Evolutionary conservation across 2,888 invertebrate species (phyloP).

Genomic region (Pachliopta kotzebuea): DNA sequence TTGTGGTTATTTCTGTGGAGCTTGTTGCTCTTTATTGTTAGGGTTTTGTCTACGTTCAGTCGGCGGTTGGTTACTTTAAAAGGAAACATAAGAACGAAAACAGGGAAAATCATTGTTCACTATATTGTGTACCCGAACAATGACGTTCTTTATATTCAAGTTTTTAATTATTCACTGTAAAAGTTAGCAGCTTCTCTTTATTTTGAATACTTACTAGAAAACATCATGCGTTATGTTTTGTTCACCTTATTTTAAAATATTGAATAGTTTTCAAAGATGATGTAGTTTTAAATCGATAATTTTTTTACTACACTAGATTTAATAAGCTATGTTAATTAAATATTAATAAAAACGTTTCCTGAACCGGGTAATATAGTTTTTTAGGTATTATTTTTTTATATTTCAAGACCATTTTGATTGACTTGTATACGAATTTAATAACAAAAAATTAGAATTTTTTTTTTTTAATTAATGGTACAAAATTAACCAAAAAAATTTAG

Average conservation of each 20-base stretch:
- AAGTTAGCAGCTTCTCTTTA: neutral
- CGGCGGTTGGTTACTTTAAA: conserved; percentile 19
- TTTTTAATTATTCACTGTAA: conserved; percentile 11
- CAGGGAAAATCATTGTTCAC: conserved; percentile 5
- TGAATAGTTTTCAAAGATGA: too few species aligned
- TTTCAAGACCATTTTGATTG: too few species aligned
- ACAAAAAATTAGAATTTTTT: neutral
- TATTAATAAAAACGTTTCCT: too few species aligned
- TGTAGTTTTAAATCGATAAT: too few species aligned
- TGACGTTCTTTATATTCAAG: conserved; percentile 11
- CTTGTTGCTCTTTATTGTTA: conserved; percentile 21
- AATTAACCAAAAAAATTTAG: neutral
- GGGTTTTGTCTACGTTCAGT: conserved; percentile 13
- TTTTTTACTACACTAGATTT: too few species aligned
- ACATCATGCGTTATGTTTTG: neutral
- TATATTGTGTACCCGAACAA: conserved; percentile 13
- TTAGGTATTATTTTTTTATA: too few species aligned
- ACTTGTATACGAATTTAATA: too few species aligned
- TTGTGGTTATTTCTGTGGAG: conserved; percentile 24
- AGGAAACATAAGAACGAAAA: conserved; percentile 14
- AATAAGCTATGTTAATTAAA: too few species aligned
- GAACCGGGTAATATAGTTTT: too few species aligned
- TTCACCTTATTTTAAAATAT: too few species aligned
- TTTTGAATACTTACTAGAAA: neutral
- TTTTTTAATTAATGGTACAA: neutral